Base-by-base conservation (phyloP, 2,113 vertebrate species). In the Apaloderma vittatum region DNA sequence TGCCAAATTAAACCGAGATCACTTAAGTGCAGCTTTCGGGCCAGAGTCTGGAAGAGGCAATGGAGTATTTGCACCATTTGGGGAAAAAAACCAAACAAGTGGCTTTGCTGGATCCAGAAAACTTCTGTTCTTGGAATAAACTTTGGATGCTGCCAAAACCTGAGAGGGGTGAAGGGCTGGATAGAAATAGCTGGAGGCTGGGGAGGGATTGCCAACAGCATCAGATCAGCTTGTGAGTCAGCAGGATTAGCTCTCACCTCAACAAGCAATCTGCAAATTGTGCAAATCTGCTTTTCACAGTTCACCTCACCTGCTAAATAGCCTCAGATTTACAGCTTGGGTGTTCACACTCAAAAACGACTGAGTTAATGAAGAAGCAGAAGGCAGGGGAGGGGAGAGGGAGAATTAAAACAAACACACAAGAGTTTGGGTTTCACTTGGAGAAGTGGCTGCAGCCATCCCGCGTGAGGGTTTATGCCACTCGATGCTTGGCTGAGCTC, bases 221-320 rank as follows among this genome's bases (percentile, higher is more conserved):
- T 36, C 76, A 19, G 94, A 66, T 55, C 95, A 80, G 95, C 89
- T 67, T 5, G 81, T 97, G 96, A 95, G 96, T 96, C 96, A 97
- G 97, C 95, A 97, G 94, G 95, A 95, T 94, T 68, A 95, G 94
- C 96, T 93, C 95, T 83, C 95, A 94, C 83, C 95, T 92, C 95
- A 91, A 74, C 76, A 29, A 97, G 94, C 97, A 92, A 96, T 93
- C 94, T 94, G 94, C 96, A 97, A 92, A 94, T 93, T 59, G 92
- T 94, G 96, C 97, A 96, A 74, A 92, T 92, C 95, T 95, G 97
- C 96, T 95, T 93, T 92, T 97, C 90, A 90, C 97, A 95, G 96
- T 37, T 96, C 96, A 95, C 92, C 86, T 92, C 55, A 75, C 92
- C 93, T 59, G 92, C 75, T 87, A 90, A 95, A 96, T 3, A 79